Percentiles rank a stretch among this genome's conserved stretches.
These are phyloP conservation scores for Dinoponera quadriceps DNA, from an alignment of 1,140 invertebrate genomes.

Conservation along the genomic window DNA sequence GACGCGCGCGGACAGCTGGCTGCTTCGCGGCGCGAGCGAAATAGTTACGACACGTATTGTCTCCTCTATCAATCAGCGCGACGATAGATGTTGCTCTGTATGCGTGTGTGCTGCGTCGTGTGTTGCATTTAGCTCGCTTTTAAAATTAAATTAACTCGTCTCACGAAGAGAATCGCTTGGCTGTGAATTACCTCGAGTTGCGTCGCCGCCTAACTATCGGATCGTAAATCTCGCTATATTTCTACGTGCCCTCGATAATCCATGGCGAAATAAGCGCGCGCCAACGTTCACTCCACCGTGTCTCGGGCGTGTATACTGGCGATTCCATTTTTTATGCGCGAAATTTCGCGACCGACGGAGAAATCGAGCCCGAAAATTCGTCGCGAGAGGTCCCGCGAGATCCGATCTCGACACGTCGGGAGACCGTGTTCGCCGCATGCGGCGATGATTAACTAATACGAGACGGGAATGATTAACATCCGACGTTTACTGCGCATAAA, in stretches of 20 bases:
- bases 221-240: constrained; percentile 51
- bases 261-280: constrained; percentile 10
- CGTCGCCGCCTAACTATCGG: constrained; percentile 30
- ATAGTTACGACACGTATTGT: constrained; percentile 4
- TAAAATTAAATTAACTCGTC: constrained; percentile 54
- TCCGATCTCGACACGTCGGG: no score
- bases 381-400: background rate
- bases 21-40: background rate
- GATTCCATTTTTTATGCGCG: background rate
- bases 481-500: constrained; percentile 11
- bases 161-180: constrained; percentile 23
- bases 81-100: constrained; percentile 13
- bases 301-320: background rate
- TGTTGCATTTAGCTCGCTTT: constrained; percentile 45
- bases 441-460: constrained; percentile 24
- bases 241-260: constrained; percentile 37
- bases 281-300: background rate
- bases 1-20: constrained; percentile 15
- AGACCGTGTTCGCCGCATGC: background rate
- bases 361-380: background rate
- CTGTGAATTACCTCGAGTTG: constrained; percentile 46
- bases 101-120: no score
- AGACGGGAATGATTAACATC: constrained; percentile 29
- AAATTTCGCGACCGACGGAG: background rate
- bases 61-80: constrained; percentile 33